Conservation (phyloP, 1,140 invertebrate genomes). For the Heliconius hewitsoni region DNA sequence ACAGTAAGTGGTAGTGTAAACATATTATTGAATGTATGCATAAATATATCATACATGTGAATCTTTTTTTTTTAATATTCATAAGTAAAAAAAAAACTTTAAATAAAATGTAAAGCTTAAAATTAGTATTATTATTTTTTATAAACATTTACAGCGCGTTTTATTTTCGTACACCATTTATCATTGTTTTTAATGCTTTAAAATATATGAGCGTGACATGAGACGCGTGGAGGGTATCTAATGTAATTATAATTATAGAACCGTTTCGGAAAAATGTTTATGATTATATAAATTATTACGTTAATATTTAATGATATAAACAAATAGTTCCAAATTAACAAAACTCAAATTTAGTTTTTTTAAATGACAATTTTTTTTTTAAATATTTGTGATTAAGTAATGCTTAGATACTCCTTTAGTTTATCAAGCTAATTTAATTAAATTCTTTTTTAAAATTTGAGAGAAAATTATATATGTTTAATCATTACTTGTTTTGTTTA, state of each 20-base stretch:
- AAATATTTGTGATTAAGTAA: too few relatives aligned
- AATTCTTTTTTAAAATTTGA: too few relatives aligned
- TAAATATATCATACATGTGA: background rate
- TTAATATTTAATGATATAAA: too few relatives aligned
- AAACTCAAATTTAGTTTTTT: too few relatives aligned
- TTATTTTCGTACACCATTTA: background rate
- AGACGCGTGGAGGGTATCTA: background rate
- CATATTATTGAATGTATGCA: background rate
- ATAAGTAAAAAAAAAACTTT: background rate
- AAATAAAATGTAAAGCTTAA: background rate
- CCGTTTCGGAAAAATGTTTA: background rate
- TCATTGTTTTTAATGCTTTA: background rate
- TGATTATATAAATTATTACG: too few relatives aligned
- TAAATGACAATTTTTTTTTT: too few relatives aligned
- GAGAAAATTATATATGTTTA: too few relatives aligned
- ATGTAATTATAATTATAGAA: background rate
- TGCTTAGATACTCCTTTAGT: too few relatives aligned
- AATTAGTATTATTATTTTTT: background rate
- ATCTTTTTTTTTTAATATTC: background rate
- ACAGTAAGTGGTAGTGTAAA: too few relatives aligned
- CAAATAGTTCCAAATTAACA: too few relatives aligned
- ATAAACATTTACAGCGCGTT: background rate
- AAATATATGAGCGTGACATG: background rate
- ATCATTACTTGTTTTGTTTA: too few relatives aligned
- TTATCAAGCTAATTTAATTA: too few relatives aligned